phyloP scores from a whole-genome alignment of 2,113 vertebrate species.

The Cinclus mexicanus region DNA sequence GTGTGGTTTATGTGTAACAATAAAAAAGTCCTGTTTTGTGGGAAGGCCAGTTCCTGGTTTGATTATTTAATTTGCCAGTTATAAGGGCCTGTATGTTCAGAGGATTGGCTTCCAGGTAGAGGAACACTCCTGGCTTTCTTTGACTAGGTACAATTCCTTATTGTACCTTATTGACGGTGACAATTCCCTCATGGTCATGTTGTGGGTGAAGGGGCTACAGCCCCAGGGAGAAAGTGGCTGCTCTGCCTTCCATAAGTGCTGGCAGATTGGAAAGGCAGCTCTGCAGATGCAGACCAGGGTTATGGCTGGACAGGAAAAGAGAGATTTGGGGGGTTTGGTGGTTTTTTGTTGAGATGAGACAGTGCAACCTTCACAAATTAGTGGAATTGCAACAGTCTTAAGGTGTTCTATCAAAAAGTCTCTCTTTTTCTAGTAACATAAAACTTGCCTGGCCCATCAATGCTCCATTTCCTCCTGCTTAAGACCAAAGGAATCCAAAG shows the following conservation, averaged over 20 bases:
- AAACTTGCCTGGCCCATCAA: not conserved
- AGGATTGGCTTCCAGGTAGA: not conserved
- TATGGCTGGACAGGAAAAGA: not conserved
- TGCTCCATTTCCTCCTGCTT: not conserved
- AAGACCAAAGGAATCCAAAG: not conserved
- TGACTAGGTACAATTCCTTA: not conserved
- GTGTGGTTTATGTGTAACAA: not conserved
- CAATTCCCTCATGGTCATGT: not conserved
- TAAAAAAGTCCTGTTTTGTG: not conserved
- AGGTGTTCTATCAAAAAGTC: not conserved
- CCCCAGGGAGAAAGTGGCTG: not conserved
- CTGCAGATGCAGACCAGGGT: not conserved
- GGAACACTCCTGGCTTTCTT: not conserved
- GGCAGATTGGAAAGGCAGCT: not conserved
- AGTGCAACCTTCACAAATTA: not conserved
- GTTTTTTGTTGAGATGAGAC: not conserved
- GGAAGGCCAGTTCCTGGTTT: not conserved
- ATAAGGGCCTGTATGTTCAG: not conserved
- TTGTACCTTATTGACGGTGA: not conserved
- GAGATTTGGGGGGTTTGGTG: not conserved
- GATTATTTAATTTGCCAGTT: not conserved
- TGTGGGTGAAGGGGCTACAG: not conserved
- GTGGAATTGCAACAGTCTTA: not conserved
- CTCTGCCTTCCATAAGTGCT: not conserved
- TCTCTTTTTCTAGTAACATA: not conserved